phyloP scores from a whole-genome alignment of 2,113 vertebrate genomes.

The Microcebus ravelobensis region DNA sequence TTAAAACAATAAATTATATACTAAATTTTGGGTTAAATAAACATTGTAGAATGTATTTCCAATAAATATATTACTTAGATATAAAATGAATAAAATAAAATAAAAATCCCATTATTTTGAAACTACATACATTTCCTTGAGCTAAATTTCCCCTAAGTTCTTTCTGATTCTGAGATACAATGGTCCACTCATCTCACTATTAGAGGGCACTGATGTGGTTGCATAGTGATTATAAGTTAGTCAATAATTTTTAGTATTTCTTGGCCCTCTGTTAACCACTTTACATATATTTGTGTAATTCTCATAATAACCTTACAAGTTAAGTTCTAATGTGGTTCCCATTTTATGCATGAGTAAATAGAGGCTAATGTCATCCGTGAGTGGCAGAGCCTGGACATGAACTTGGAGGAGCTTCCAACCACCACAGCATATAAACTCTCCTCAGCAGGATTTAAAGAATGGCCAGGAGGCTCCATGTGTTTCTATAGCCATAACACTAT shows the following conservation, averaged over 20 bases:
- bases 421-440: background rate
- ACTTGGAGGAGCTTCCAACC: background rate
- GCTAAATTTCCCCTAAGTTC: background rate
- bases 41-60: background rate
- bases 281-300: background rate
- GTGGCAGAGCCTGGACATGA: background rate
- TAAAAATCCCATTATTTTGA: background rate
- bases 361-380: background rate
- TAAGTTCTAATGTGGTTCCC: background rate
- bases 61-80: background rate
- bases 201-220: background rate
- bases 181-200: background rate
- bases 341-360: background rate
- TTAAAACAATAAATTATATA: background rate
- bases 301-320: background rate
- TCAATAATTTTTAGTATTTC: background rate
- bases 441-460: background rate
- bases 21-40: slow-evolving; percentile 1
- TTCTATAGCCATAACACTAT: background rate
- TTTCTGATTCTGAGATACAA: background rate
- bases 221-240: background rate
- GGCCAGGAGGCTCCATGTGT: background rate
- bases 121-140: background rate
- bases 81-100: background rate
- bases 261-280: background rate